Base-by-base conservation (phyloP, 2,113 vertebrate species). In the Copsychus sechellarum region DNA sequence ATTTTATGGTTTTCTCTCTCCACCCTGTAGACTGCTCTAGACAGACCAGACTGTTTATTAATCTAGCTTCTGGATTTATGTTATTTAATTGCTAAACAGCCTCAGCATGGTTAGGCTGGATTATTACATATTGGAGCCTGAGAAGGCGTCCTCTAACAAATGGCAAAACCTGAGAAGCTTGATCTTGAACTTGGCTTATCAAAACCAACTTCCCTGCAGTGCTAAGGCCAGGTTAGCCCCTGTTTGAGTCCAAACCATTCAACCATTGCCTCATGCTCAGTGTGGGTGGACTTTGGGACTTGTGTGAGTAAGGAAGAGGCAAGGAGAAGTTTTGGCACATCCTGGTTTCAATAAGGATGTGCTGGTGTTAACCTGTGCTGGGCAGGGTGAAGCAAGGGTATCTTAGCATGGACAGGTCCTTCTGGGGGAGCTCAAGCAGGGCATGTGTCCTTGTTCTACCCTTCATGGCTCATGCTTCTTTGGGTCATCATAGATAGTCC, bases 1-100 rank as follows among this genome's bases (percentile, higher is more conserved):
- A 90, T 95, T 96, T 89, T 95, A 87, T 88, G 88, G 83, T 89
- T 97, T 94, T 96, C 69, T 94, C 89, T 93, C 86, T 94, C 79
- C 60, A 91, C 51, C 11, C 64, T 66, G 61, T 71, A 90, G 82
- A 83, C 83, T 91, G 66, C 91, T 93, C 76, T 65, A 89, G 81
- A 89, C 90, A 71, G 71, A 65, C 60, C 80, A 90, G 89, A 54
- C 74, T 90, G 88, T 96, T 96, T 96, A 90, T 97, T 96, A 96
- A 92, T 96, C 82, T 92, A 83, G 79, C 81, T 96, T 72, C 67
- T 91, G 87, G 79, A 95, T 97, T 96, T 93, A 92, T 80, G 86
- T 40, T 93, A 48, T 86, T 94, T 94, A 96, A 94, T 92, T 92
- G 87, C 81, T 90, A 61, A 95, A 93, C 67, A 85, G 56, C 48